phyloP scores from a whole-genome alignment of 2,888 invertebrate species.

The Agrotis exclamationis region DNA sequence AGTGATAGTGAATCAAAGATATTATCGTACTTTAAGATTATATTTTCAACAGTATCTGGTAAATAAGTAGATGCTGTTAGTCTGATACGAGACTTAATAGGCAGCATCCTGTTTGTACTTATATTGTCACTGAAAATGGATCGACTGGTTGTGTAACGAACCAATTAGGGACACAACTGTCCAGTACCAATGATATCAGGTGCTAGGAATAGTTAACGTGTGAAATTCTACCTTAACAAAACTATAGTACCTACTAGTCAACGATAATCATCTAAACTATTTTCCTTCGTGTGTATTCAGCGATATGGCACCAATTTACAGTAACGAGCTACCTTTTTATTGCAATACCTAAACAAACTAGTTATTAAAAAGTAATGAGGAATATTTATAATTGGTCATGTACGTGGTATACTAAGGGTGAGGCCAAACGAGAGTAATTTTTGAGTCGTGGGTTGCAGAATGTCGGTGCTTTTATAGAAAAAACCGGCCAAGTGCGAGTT shows the following conservation, averaged over 20 bases:
- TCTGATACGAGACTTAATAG: constrained; percentile 7
- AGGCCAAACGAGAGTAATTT: too few relatives aligned
- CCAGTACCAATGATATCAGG: constrained; percentile 28
- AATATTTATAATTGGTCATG: constrained; percentile 4
- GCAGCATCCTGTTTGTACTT: constrained; percentile 38
- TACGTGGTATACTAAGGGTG: too few relatives aligned
- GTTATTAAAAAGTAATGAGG: constrained; percentile 11
- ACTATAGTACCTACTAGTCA: constrained; percentile 22
- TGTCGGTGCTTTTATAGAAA: too few relatives aligned
- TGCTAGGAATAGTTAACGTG: constrained; percentile 44
- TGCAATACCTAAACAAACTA: constrained; percentile 7
- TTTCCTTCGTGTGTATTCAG: constrained; percentile 41
- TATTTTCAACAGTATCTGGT: background rate
- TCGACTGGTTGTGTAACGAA: constrained; percentile 47
- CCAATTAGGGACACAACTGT: constrained; percentile 51
- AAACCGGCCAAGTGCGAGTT: too few relatives aligned
- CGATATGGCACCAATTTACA: constrained; percentile 34
- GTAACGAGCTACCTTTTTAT: constrained; percentile 40
- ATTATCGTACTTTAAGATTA: background rate
- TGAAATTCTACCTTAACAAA: constrained; percentile 45
- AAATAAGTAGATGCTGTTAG: constrained; percentile 2
- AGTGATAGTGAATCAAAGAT: constrained; percentile 1
- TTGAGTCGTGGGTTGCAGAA: too few relatives aligned
- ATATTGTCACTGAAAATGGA: constrained; percentile 50
- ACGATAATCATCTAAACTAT: constrained; percentile 46